A percentile compares a stretch with the other conserved stretches of the same genome.
These are phyloP conservation scores for Adelges cooleyi DNA, from an alignment of 1,140 invertebrate species.

Conservation along the genomic window DNA sequence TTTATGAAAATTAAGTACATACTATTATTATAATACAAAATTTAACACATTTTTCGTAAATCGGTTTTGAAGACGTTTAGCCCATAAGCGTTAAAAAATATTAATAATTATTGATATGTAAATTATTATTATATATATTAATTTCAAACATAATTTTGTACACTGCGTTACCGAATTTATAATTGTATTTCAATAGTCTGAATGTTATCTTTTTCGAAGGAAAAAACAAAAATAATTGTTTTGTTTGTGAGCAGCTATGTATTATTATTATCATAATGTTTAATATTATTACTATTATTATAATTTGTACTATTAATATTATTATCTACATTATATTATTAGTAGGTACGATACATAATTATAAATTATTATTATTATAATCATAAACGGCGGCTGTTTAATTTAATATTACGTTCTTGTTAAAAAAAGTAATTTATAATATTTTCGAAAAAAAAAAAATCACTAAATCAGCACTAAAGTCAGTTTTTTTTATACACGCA, in stretches of 20 bases:
- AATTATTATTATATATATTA: background rate
- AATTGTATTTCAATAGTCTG: slow-evolving; percentile 28
- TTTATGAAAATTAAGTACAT: too few relatives aligned
- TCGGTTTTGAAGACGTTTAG: too few relatives aligned
- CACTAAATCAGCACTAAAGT: slow-evolving; percentile 23
- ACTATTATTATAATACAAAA: too few relatives aligned
- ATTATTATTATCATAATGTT: background rate
- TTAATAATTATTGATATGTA: too few relatives aligned
- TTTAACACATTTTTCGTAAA: too few relatives aligned
- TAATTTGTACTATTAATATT: too few relatives aligned
- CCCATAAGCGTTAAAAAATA: too few relatives aligned
- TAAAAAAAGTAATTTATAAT: slow-evolving; percentile 8
- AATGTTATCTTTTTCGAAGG: slow-evolving; percentile 12
- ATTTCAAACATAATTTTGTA: slow-evolving; percentile 26
- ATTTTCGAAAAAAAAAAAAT: slow-evolving; percentile 12
- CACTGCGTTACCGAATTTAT: slow-evolving; percentile 29
- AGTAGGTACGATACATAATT: too few relatives aligned
- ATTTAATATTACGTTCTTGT: slow-evolving; percentile 10
- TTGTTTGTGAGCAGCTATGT: slow-evolving; percentile 17
- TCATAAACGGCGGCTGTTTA: slow-evolving; percentile 19
- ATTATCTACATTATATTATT: too few relatives aligned
- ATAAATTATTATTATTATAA: background rate
- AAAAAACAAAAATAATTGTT: background rate
- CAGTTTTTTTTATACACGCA: slow-evolving; percentile 12
- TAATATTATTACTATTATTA: slow-evolving; percentile 5